Evolutionary conservation across 2,113 vertebrate species (phyloP).

Genomic region (Alces alces): DNA sequence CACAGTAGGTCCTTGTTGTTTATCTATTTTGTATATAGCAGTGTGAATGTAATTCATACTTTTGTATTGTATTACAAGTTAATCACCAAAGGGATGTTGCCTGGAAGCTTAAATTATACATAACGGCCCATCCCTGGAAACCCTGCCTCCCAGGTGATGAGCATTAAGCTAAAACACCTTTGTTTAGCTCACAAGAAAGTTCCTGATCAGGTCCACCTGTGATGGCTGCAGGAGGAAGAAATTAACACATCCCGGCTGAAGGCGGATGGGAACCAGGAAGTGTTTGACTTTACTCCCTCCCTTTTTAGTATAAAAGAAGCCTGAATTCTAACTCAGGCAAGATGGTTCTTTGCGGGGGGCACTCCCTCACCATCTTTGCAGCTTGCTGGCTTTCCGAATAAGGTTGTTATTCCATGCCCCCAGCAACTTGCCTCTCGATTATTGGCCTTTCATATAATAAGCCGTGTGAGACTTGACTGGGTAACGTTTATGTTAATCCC

Average conservation of each 20-base stretch:
- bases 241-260: neutral
- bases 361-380: too few species aligned
- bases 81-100: neutral
- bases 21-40: neutral
- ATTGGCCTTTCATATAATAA: neutral
- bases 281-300: neutral
- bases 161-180: neutral
- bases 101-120: neutral
- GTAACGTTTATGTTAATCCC: neutral
- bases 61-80: neutral
- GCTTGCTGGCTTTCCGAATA: neutral
- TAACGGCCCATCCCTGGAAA: neutral
- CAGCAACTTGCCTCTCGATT: neutral
- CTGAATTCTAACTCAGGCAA: neutral
- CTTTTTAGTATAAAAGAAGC: neutral
- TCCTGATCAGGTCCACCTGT: neutral
- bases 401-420: neutral
- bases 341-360: neutral
- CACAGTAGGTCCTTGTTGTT: neutral
- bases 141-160: neutral
- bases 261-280: neutral
- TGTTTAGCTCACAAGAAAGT: neutral
- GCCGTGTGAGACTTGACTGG: neutral
- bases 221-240: neutral
- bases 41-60: neutral